A percentile compares a stretch with the other conserved stretches of the same genome.
Conservation (phyloP, 2,113 vertebrate genomes). For the Mesocricetus auratus region DNA sequence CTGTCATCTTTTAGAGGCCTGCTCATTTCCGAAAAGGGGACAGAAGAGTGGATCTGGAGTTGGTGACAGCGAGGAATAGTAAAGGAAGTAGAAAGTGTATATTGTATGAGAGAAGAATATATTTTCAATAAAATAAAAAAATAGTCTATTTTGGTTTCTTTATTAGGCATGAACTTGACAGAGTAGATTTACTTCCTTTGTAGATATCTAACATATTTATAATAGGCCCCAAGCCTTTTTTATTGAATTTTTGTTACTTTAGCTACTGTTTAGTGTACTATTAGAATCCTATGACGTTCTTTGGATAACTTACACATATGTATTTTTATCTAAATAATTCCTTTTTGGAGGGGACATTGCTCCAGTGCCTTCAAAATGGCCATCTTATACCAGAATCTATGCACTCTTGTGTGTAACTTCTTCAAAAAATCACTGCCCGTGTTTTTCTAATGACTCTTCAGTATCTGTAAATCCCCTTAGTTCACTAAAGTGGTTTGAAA, state of each 20-base stretch:
- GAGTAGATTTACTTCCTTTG: neutral
- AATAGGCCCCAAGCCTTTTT: neutral
- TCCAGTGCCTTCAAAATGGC: neutral
- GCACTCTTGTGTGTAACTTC: neutral
- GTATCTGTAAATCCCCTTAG: neutral
- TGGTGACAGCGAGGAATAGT: no score
- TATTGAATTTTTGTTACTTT: neutral
- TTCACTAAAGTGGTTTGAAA: neutral
- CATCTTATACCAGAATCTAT: neutral
- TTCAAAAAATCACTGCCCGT: neutral
- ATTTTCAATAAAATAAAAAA: no score
- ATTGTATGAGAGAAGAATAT: no score
- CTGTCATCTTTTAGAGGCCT: no score
- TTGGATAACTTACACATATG: neutral
- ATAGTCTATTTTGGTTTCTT: neutral
- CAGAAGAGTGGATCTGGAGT: no score
- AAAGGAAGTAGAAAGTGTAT: no score
- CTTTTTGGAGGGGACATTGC: neutral
- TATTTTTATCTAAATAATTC: neutral
- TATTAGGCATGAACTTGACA: neutral
- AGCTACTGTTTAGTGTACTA: neutral
- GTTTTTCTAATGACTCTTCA: neutral
- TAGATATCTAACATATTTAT: neutral
- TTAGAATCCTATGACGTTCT: neutral
- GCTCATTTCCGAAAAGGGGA: no score